phyloP scores from a whole-genome alignment of 2,888 invertebrate species.

The Drosophila vallismaia region DNA sequence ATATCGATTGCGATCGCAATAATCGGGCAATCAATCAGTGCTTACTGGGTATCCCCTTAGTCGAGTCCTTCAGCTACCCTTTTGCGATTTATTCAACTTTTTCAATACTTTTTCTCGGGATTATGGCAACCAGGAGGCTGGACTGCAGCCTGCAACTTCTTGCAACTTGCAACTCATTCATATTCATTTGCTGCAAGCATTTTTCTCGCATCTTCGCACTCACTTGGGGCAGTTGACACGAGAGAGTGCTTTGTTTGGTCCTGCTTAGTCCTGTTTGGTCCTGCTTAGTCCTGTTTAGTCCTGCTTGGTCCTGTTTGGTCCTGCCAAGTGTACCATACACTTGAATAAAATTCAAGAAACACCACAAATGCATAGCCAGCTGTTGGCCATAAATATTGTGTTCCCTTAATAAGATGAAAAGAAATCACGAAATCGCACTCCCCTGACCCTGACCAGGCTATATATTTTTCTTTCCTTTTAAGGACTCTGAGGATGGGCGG shows the following conservation, averaged over 20 bases:
- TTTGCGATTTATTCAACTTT: conserved; percentile 53
- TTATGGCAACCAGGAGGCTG: conserved; percentile 2
- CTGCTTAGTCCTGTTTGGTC: not conserved
- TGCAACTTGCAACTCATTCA: conserved; percentile 40
- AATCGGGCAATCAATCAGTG: conserved; percentile 33
- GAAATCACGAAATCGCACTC: not conserved
- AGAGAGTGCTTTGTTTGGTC: not conserved
- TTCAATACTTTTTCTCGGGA: conserved; percentile 52
- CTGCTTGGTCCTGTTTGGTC: not conserved
- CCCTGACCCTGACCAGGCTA: not conserved
- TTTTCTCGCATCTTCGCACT: conserved; percentile 19
- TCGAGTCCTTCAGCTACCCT: conserved; percentile 17
- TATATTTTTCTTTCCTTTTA: not conserved
- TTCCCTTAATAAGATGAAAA: conserved; percentile 57
- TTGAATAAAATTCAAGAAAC: not conserved
- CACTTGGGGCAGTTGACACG: conserved; percentile 48
- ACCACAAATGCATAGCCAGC: not conserved
- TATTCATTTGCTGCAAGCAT: conserved; percentile 43
- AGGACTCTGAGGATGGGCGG: not conserved
- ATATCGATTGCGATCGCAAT: conserved; percentile 23
- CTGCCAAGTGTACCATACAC: not conserved
- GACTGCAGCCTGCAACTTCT: conserved; percentile 6
- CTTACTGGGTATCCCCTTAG: conserved; percentile 12
- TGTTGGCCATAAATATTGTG: conserved; percentile 62
- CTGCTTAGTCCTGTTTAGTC: not conserved